A percentile compares a stretch with the other conserved stretches of the same genome.
These are phyloP conservation scores for Heterotilapia buettikoferi DNA, from an alignment of 2,113 vertebrate species.

Conservation along the genomic window DNA sequence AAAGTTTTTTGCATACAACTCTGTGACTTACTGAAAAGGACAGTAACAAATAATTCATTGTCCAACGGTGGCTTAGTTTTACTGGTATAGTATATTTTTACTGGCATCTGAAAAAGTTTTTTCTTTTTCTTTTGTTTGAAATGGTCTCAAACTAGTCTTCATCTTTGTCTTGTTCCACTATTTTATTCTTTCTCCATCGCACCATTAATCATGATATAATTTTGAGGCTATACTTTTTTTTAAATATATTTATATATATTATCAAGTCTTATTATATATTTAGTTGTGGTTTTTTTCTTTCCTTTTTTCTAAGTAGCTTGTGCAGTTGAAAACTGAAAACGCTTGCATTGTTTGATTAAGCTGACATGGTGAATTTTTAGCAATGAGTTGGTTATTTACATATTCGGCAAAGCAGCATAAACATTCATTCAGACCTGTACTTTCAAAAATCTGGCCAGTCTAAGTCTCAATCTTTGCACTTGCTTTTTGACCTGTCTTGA, in stretches of 20 bases:
- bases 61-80: neutral
- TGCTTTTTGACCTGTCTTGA: neutral
- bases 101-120: too few species aligned
- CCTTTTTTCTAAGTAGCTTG: neutral
- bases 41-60: neutral
- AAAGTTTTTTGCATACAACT: neutral
- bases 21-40: neutral
- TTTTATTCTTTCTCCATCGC: neutral
- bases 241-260: neutral
- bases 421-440: neutral
- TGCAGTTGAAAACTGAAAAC: neutral
- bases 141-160: neutral
- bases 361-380: neutral
- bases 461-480: neutral
- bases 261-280: neutral
- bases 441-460: neutral
- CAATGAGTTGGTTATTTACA: neutral
- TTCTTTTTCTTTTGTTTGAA: neutral
- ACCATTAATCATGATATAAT: neutral
- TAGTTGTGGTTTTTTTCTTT: fast-evolving
- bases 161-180: neutral
- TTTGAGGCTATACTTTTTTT: neutral
- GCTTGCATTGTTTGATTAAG: neutral
- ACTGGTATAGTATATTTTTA: neutral
- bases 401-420: neutral